A percentile compares a stretch with the other conserved stretches of the same genome.
Evolutionary conservation across 35 echinoderm and acorn worm genomes (phyloP).

Genomic region (Strongylocentrotus purpuratus): DNA sequence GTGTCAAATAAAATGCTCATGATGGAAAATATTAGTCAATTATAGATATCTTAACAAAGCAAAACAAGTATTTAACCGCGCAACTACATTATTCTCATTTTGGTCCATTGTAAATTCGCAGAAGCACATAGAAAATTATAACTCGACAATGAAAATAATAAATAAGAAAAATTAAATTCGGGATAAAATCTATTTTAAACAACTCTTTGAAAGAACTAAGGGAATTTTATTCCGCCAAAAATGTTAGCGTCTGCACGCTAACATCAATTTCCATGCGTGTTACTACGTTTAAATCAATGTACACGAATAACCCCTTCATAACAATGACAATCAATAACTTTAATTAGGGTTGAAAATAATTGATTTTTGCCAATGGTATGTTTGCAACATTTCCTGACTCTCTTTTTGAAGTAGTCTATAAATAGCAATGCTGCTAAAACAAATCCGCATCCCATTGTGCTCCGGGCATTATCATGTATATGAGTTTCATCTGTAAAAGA

Average conservation of each 20-base stretch:
- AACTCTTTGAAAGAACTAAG: neutral
- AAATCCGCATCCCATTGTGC: neutral
- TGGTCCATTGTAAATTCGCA: no score
- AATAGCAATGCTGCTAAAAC: neutral
- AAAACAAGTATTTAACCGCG: no score
- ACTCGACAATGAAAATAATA: no score
- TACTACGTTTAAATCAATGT: slow-evolving; percentile 6
- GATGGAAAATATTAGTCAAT: no score
- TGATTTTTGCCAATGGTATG: neutral
- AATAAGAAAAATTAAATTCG: no score
- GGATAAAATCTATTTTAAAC: no score
- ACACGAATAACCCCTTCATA: neutral
- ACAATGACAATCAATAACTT: neutral
- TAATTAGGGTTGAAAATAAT: neutral
- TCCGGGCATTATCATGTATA: neutral
- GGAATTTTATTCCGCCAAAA: neutral
- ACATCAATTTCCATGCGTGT: neutral
- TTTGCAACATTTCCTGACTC: neutral
- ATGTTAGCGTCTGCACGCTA: neutral
- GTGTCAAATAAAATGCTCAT: no score
- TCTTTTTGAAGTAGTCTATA: neutral
- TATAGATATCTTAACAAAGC: no score
- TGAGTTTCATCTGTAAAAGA: neutral
- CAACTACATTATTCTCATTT: no score
- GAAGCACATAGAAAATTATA: no score